Conservation (phyloP, 1,140 invertebrate genomes). For the Brachionus calyciflorus region DNA sequence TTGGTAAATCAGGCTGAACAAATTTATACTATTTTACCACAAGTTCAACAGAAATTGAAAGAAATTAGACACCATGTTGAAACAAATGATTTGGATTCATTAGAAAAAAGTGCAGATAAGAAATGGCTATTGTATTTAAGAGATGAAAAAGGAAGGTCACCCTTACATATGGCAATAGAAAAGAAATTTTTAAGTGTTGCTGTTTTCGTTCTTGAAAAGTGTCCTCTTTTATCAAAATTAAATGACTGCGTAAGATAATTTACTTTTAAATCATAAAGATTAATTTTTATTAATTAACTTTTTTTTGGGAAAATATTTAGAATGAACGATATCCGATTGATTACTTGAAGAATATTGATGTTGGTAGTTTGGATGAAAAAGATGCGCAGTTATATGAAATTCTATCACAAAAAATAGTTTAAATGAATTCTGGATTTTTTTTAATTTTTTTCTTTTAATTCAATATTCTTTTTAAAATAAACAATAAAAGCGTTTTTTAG, state of each 20-base stretch:
- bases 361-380: not conserved
- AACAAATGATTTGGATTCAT: not conserved
- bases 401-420: constrained; percentile 16
- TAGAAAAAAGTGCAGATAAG: not conserved
- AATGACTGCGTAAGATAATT: constrained; percentile 42
- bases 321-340: constrained; percentile 28
- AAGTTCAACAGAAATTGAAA: constrained; percentile 18
- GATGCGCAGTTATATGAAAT: not conserved
- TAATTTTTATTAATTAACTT: not conserved
- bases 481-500: no score
- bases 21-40: constrained; percentile 7
- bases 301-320: not conserved
- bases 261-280: not conserved
- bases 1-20: constrained; percentile 40
- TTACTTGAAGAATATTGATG: constrained; percentile 5
- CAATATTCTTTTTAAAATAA: no score
- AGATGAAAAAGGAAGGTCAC: constrained; percentile 6
- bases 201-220: constrained; percentile 3
- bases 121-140: constrained; percentile 22
- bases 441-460: not conserved
- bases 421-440: not conserved
- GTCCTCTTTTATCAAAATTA: constrained; percentile 14
- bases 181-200: not conserved
- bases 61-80: not conserved
- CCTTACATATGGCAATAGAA: constrained; percentile 40